Evolutionary conservation across 2,888 invertebrate genomes (phyloP).

Genomic region (Macrosoma leucophasiata): DNA sequence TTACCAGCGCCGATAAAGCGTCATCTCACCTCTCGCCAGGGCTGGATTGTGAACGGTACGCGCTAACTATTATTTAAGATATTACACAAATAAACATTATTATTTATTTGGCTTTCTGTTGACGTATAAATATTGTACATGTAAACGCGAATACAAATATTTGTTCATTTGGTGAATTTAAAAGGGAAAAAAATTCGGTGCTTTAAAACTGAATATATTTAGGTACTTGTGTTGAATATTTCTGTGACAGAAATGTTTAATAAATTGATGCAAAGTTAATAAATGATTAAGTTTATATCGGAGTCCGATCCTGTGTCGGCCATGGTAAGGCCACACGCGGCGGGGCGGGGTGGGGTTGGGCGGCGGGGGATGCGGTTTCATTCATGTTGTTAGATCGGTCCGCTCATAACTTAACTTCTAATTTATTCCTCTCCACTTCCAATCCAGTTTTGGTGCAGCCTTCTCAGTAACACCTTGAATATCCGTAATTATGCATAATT

Average conservation of each 20-base stretch:
- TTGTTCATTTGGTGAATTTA: too few species aligned
- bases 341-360: conserved; percentile 32
- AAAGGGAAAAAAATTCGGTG: too few species aligned
- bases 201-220: too few species aligned
- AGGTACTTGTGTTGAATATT: too few species aligned
- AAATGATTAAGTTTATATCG: conserved; percentile 9
- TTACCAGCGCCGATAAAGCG: conserved; percentile 67
- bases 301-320: conserved; percentile 51
- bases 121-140: too few species aligned
- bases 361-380: conserved; percentile 51
- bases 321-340: conserved; percentile 68
- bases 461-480: conserved; percentile 47
- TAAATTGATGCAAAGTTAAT: not conserved
- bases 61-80: too few species aligned
- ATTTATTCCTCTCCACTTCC: conserved; percentile 63
- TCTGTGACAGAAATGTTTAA: conserved; percentile 7
- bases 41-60: conserved; percentile 37
- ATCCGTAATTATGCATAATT: conserved; percentile 50
- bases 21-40: conserved; percentile 68
- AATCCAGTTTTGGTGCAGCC: conserved; percentile 54
- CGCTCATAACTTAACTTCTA: conserved; percentile 74
- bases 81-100: too few species aligned
- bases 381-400: conserved; percentile 74
- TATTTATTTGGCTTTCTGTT: too few species aligned
- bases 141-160: too few species aligned